A percentile compares a stretch with the other conserved stretches of the same genome.
phyloP scores from a whole-genome alignment of 2,888 invertebrate genomes.

The Crossocerus cetratus region DNA sequence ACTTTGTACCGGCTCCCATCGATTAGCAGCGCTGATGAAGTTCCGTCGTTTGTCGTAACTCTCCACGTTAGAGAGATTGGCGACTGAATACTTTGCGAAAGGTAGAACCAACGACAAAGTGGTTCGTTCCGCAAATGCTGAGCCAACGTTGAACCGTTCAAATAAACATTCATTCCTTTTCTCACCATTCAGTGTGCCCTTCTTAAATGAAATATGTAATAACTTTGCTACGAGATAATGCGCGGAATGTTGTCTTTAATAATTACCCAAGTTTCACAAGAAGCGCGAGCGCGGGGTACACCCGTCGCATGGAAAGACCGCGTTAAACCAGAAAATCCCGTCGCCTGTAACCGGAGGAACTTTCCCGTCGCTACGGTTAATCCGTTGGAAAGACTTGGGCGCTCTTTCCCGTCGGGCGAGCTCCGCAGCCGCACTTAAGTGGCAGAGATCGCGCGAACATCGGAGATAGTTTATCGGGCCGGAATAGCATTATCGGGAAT shows the following conservation, averaged over 20 bases:
- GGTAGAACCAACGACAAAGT: too few species aligned
- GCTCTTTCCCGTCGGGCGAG: not conserved
- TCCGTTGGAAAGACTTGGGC: not conserved
- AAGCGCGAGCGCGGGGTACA: not conserved
- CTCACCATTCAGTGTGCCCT: too few species aligned
- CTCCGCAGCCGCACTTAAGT: not conserved
- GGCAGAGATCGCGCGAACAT: not conserved
- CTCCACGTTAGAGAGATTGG: too few species aligned
- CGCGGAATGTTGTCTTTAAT: too few species aligned
- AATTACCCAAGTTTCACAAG: not conserved
- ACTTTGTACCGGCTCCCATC: not conserved
- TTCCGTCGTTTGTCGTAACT: too few species aligned
- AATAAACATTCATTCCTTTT: too few species aligned
- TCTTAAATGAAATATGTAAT: too few species aligned
- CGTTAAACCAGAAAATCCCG: too few species aligned
- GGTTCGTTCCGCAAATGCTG: too few species aligned
- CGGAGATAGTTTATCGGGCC: not conserved
- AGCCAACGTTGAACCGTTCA: too few species aligned
- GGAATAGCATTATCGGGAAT: not conserved
- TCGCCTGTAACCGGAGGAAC: not conserved
- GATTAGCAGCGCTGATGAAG: not conserved
- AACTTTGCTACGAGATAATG: too few species aligned
- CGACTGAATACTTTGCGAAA: too few species aligned
- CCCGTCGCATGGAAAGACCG: not conserved
- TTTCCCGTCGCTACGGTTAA: not conserved